A percentile compares a stretch with the other conserved stretches of the same genome.
phyloP scores from a whole-genome alignment of 1,140 invertebrate species.

The Idris sp. region DNA sequence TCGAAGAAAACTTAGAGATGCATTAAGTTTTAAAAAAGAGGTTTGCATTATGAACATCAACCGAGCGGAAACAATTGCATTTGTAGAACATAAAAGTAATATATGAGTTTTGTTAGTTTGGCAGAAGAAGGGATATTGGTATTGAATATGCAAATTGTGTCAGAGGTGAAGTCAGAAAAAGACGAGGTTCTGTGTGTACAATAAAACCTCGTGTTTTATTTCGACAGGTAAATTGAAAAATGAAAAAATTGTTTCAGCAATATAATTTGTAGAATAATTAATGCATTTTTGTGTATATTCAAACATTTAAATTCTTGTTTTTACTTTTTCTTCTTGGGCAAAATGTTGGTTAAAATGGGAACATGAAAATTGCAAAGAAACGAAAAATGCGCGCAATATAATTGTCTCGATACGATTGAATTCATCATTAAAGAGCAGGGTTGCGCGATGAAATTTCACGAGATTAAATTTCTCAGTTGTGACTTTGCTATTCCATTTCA shows the following conservation, averaged over 20 bases:
- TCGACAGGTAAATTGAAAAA: no score
- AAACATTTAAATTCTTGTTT: no score
- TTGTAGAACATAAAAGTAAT: constrained; percentile 51
- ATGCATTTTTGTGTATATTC: no score
- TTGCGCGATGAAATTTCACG: constrained; percentile 9
- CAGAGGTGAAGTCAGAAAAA: constrained; percentile 50
- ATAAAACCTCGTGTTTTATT: constrained; percentile 16
- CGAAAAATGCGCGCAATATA: no score
- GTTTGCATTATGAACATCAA: constrained; percentile 41
- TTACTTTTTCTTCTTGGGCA: no score
- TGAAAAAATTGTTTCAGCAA: no score
- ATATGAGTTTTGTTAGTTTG: constrained; percentile 39
- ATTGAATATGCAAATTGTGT: constrained; percentile 58
- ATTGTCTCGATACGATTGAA: no score
- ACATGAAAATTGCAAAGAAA: no score
- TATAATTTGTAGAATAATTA: no score
- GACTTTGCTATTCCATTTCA: constrained; percentile 65
- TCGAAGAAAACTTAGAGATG: constrained; percentile 41
- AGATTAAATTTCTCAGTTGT: no score
- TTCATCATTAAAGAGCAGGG: no score
- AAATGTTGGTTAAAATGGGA: no score
- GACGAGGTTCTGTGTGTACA: constrained; percentile 5
- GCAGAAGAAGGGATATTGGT: constrained; percentile 50
- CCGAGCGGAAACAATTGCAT: constrained; percentile 53
- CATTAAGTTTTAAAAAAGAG: constrained; percentile 42